Evolutionary conservation across 2,113 vertebrate genomes (phyloP).

Genomic region (Chauna torquata): DNA sequence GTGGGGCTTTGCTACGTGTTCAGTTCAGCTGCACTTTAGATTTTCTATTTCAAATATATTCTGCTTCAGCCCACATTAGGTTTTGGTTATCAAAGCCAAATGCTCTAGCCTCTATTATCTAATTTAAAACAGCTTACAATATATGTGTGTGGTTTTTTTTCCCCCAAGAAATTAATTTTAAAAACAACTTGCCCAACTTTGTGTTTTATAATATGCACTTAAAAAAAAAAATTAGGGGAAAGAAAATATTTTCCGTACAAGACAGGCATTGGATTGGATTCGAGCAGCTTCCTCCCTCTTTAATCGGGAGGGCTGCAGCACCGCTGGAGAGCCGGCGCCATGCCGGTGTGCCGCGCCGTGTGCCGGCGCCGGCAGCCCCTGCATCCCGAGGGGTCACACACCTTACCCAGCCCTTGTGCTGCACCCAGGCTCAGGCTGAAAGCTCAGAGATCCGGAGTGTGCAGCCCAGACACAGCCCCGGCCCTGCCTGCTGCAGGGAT

Average conservation of each 20-base stretch:
- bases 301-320: background rate
- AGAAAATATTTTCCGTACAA: background rate
- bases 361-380: no score
- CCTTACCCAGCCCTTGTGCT: no score
- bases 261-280: background rate
- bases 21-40: background rate
- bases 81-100: background rate
- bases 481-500: no score
- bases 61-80: background rate
- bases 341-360: no score
- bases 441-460: accelerated
- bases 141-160: background rate
- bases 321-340: background rate
- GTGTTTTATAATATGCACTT: background rate
- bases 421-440: background rate
- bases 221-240: background rate
- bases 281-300: background rate
- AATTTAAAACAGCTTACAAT: background rate
- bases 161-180: background rate
- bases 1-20: background rate
- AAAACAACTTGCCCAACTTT: background rate
- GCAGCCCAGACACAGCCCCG: no score
- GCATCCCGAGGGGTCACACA: no score
- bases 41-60: background rate
- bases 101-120: background rate